Percentiles rank a stretch among this genome's conserved stretches.
Evolutionary conservation across 2,888 invertebrate species (phyloP).

Genomic region (Cheilosia soror): DNA sequence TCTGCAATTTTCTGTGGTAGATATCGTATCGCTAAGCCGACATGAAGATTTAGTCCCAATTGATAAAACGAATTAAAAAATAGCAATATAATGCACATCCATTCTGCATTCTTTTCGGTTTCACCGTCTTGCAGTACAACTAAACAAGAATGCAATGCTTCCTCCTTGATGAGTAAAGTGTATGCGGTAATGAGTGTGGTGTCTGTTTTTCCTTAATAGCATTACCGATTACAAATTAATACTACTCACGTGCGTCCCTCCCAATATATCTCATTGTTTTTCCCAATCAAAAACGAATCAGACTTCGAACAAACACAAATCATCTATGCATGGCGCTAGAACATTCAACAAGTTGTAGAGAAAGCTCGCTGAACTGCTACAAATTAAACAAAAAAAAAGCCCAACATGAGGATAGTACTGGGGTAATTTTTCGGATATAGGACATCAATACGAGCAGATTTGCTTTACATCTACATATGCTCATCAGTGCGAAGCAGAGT

Average conservation of each 20-base stretch:
- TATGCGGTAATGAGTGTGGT: not conserved
- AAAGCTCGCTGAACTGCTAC: slow-evolving; percentile 52
- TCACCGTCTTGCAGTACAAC: too few species aligned
- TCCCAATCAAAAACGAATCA: not conserved
- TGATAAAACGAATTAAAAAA: too few species aligned
- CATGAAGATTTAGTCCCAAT: too few species aligned
- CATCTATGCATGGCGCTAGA: not conserved
- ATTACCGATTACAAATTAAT: slow-evolving; percentile 28
- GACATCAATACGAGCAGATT: not conserved
- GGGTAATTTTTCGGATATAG: not conserved
- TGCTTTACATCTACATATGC: not conserved
- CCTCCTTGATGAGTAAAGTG: not conserved
- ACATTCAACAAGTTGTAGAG: slow-evolving; percentile 62
- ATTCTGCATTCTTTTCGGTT: not conserved
- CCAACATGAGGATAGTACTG: not conserved
- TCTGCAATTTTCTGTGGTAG: too few species aligned
- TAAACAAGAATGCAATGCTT: not conserved
- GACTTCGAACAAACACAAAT: not conserved
- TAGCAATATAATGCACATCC: not conserved
- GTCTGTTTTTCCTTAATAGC: slow-evolving; percentile 53
- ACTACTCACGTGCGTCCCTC: slow-evolving; percentile 23
- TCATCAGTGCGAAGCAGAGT: slow-evolving; percentile 18
- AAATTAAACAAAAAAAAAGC: slow-evolving; percentile 23
- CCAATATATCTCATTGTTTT: not conserved
- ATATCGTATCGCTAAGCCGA: too few species aligned